phyloP scores from a whole-genome alignment of 2,888 invertebrate species.

The Sinohyriopsis cumingii region DNA sequence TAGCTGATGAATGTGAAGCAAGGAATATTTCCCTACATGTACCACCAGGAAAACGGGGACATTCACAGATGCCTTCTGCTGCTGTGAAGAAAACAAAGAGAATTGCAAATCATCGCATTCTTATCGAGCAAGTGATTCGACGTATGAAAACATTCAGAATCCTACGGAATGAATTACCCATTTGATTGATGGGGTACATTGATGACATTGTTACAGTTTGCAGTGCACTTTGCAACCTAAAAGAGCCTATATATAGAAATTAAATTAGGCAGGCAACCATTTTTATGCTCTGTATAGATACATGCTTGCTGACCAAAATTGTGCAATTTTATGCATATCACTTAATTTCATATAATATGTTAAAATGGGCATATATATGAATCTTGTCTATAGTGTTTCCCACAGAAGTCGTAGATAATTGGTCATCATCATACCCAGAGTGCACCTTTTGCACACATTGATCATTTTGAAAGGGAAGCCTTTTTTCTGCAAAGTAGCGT shows the following conservation, averaged over 20 bases:
- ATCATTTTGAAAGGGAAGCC: too few relatives aligned
- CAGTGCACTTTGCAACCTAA: conserved; percentile 26
- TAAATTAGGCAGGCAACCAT: too few relatives aligned
- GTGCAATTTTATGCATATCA: too few relatives aligned
- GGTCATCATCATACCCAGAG: too few relatives aligned
- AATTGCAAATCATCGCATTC: conserved; percentile 39
- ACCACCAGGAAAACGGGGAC: conserved; percentile 30
- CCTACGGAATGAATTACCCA: conserved; percentile 24
- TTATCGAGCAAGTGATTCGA: conserved; percentile 39
- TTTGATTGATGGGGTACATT: conserved; percentile 24
- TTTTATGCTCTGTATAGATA: too few relatives aligned
- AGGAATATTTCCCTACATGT: conserved; percentile 18
- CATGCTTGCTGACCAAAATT: too few relatives aligned
- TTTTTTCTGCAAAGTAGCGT: too few relatives aligned
- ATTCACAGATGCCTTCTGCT: conserved; percentile 25
- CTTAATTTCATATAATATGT: too few relatives aligned
- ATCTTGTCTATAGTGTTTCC: too few relatives aligned
- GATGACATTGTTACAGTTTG: conserved; percentile 38
- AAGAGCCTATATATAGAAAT: neutral
- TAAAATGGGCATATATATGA: too few relatives aligned
- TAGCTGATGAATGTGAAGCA: conserved; percentile 19
- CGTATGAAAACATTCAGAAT: conserved; percentile 38
- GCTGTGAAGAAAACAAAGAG: conserved; percentile 31
- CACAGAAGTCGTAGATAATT: too few relatives aligned
- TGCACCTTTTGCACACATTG: too few relatives aligned